Evolutionary conservation across 2,888 invertebrate species (phyloP), one percentile per base, ranked within the genome.

Genomic region (Sussaba pulchella): DNA sequence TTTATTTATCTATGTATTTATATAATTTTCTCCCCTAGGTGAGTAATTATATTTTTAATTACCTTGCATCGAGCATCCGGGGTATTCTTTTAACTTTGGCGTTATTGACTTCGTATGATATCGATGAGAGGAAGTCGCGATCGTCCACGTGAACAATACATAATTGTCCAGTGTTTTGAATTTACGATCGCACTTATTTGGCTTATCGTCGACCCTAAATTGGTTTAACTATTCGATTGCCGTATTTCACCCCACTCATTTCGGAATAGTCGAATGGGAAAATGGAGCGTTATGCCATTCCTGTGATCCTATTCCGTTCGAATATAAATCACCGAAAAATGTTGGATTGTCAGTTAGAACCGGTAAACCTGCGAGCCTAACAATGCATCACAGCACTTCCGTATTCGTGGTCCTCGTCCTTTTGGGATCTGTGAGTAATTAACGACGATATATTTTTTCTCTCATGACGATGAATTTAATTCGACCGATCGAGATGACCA

Each of bases 1-100:
- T n/a, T n/a, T n/a, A n/a, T n/a, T n/a, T n/a, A n/a, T 80, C 63
- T 52, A 76, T 73, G 69, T 41, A 50, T 45, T 52, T 21, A n/a
- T n/a, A n/a, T n/a, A n/a, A n/a, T n/a, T n/a, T n/a, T n/a, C n/a
- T n/a, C n/a, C n/a, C n/a, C n/a, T n/a, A n/a, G n/a, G n/a, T n/a
- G n/a, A n/a, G n/a, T n/a, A n/a, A 39, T 67, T 21, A 41, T 21
- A 67, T n/a, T 52, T 63, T 39, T 63, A 63, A 52, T 24, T 8
- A 39, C 39, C 47, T 70, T 31, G 63, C 43, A 31, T n/a, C 24
- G 39, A 41, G 41, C 57, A 57, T 79, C 59, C 74, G 70, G 69
- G n/a, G n/a, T n/a, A n/a, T n/a, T n/a, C 66, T 50, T n/a, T 39
- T 69, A 54, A 54, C 9, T 63, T 54, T n/a, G 54, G 17, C 39